Base-by-base conservation (phyloP, 2,113 vertebrate genomes). In the Corydoras maculifer region DNA sequence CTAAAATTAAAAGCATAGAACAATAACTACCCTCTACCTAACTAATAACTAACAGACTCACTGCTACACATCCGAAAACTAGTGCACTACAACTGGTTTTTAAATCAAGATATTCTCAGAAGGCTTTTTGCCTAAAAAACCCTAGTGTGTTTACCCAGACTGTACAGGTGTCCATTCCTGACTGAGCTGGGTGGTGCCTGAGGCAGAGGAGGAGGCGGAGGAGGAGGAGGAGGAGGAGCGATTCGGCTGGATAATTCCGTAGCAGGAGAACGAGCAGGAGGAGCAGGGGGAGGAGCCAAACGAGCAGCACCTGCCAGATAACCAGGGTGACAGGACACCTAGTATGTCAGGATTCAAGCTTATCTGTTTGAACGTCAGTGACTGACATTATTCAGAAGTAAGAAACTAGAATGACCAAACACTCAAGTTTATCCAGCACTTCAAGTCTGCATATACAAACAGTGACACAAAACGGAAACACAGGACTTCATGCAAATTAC, bases 191-290 rank as follows among this genome's bases (percentile, higher is more conserved):
- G 72, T 0, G 31, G 84, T 77, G 68, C 78, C 7, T 77, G 82
- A 74, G 89, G 18, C 43, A 83, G 71, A 72, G 91, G 78, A 18
- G 90, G 80, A 2, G 74, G 60, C 63, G 86, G 78, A 49, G 86
- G 88, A 66, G 84, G 77, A 43, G 84, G 77, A 43, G 35, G 35
- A 43, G 35, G 35, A 8, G 35, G 35, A 43, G 18, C 18, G 82
- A 87, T 86, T 84, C 91, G 93, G 86, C 86, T 91, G 0, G 94
- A 91, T 32, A 98, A 88, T 77, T 98, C 97, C 0, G 97, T 99
- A 48, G 86, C 86, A 62, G 97, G 92, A 9, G 95, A 98, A 18
- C 97, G 92, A 13, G 92, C 86, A 1, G 97, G 96, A 9, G 96
- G 96, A 55, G 87, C 92, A 0, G 97, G 97, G 18, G 96, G 96